These are phyloP conservation scores for Urophycis tenuis DNA, from an alignment of 2,797 vertebrate genomes.

Conservation along the genomic window DNA sequence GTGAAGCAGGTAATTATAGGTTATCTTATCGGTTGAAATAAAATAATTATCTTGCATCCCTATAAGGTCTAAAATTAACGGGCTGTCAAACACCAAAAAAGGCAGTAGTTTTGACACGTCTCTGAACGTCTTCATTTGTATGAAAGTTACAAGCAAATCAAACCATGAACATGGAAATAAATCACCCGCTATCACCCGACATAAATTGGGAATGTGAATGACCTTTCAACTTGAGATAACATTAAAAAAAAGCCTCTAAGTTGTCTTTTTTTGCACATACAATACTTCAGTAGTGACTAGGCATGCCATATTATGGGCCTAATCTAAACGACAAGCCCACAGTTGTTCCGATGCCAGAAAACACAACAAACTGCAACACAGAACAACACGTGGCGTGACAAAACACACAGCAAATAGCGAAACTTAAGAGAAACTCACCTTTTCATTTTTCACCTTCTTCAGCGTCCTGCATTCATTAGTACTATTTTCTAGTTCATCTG, in stretches of 20 bases:
- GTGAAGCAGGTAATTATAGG: no score
- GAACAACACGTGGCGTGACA: neutral
- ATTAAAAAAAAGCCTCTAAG: neutral
- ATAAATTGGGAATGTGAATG: neutral
- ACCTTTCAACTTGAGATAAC: neutral
- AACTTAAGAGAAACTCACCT: conserved; percentile 73
- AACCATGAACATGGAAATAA: neutral
- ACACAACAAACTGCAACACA: neutral
- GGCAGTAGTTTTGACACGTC: no score
- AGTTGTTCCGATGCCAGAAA: neutral
- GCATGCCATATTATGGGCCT: neutral
- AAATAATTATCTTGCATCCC: no score
- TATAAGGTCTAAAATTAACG: neutral
- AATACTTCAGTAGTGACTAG: neutral
- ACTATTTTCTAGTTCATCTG: conserved; percentile 85
- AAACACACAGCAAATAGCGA: neutral
- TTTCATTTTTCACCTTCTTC: conserved; percentile 96
- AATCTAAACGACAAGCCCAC: neutral
- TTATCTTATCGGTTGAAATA: no score
- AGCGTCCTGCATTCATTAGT: conserved; percentile 83
- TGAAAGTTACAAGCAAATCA: neutral
- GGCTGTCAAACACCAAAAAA: neutral
- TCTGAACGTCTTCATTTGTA: neutral
- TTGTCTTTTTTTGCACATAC: neutral
- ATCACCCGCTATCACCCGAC: neutral